Evolutionary conservation across 1,140 invertebrate genomes (phyloP).

Genomic region (Micrasema longulum): DNA sequence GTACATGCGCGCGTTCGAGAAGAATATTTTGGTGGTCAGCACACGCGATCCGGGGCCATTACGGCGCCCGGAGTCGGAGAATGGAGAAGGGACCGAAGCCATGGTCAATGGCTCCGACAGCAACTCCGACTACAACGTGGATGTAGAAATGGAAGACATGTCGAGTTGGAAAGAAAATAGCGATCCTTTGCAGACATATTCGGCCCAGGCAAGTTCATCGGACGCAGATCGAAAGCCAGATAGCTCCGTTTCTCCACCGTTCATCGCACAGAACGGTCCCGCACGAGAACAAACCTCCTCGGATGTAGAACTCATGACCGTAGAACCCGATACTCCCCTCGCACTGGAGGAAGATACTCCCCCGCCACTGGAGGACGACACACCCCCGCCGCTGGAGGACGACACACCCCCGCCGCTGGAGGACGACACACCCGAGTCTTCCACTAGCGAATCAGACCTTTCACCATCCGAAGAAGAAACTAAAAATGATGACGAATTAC

Average conservation of each 20-base stretch:
- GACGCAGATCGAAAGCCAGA: not conserved
- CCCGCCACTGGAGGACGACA: not conserved
- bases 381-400: conserved; percentile 15
- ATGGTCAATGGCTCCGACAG: conserved; percentile 70
- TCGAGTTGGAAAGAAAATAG: conserved; percentile 67
- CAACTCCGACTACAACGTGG: conserved; percentile 74
- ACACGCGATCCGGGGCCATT: conserved; percentile 87
- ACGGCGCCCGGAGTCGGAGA: conserved; percentile 71
- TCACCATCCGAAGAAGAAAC: conserved; percentile 19
- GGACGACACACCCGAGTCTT: conserved; percentile 30
- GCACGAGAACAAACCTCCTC: not conserved
- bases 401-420: conserved; percentile 23
- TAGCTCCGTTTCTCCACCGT: conserved; percentile 8
- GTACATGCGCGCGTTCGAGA: conserved; percentile 94
- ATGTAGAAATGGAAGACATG: conserved; percentile 77
- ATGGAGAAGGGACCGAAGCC: conserved; percentile 74
- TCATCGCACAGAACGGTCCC: conserved; percentile 26
- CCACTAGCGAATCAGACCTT: conserved; percentile 29
- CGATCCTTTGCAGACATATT: conserved; percentile 40
- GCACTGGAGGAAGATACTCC: not conserved
- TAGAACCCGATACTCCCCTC: conserved; percentile 25
- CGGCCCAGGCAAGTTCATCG: conserved; percentile 32
- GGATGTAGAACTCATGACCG: conserved; percentile 33
- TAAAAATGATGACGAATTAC: conserved; percentile 6
- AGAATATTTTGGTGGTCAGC: conserved; percentile 94